phyloP scores from a whole-genome alignment of 2,113 vertebrate genomes.

The Theropithecus gelada region DNA sequence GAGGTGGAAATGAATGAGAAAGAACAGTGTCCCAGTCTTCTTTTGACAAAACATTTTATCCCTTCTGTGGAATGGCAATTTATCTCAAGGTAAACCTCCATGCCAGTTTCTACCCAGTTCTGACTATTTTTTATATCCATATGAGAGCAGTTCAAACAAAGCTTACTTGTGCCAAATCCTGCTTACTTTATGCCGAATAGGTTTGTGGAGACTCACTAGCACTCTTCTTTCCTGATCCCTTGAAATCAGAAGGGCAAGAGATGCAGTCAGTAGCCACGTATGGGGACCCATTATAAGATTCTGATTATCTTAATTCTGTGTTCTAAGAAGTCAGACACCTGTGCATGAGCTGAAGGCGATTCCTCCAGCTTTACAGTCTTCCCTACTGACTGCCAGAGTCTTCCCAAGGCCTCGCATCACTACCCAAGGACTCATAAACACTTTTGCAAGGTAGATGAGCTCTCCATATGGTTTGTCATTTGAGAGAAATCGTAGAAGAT shows the following conservation, averaged over 20 bases:
- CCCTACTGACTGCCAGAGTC: background rate
- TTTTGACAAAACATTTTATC: background rate
- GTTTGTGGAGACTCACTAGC: background rate
- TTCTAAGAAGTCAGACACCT: background rate
- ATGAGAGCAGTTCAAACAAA: background rate
- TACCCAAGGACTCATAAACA: background rate
- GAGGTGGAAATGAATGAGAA: background rate
- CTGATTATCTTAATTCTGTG: background rate
- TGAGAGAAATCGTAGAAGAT: constrained; percentile 43
- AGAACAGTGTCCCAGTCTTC: background rate
- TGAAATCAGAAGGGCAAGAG: background rate
- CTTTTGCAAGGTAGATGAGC: background rate
- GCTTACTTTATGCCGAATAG: background rate
- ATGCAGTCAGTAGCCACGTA: background rate
- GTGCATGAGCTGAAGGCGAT: background rate
- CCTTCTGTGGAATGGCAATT: background rate
- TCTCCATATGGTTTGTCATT: constrained; percentile 40
- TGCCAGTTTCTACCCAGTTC: background rate
- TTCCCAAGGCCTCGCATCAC: background rate
- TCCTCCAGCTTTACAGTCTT: background rate
- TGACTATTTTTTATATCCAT: background rate
- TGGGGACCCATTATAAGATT: background rate
- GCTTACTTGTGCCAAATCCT: background rate
- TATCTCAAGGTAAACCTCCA: background rate
- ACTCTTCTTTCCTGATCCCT: background rate